Evolutionary conservation across 1,140 invertebrate species (phyloP).

Genomic region (Acyrthosiphon pisum): DNA sequence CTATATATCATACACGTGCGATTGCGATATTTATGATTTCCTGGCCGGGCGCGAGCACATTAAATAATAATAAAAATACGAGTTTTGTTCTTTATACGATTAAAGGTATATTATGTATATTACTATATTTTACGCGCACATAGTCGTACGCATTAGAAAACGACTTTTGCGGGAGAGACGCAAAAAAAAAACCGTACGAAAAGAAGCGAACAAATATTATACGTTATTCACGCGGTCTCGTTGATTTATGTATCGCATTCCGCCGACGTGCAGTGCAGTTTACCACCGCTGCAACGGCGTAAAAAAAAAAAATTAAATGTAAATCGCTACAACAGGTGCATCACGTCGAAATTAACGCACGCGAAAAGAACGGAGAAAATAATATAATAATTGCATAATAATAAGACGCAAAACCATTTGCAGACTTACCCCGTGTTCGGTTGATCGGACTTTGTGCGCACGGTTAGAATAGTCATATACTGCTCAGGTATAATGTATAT

Average conservation of each 20-base stretch:
- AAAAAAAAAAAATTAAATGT: neutral
- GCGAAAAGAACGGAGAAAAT: neutral
- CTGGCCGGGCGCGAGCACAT: neutral
- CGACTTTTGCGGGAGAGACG: neutral
- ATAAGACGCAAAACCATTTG: neutral
- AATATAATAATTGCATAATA: neutral
- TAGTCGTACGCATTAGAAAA: neutral
- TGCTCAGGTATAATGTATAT: neutral
- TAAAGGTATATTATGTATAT: neutral
- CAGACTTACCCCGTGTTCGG: constrained; percentile 2
- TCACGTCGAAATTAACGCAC: neutral
- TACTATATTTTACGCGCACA: neutral
- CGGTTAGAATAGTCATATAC: too few relatives aligned
- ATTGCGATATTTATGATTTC: constrained; percentile 52
- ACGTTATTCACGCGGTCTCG: neutral
- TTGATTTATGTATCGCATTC: constrained; percentile 21
- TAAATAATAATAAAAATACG: constrained; percentile 12
- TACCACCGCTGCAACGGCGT: neutral
- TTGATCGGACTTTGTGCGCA: neutral
- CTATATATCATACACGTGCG: neutral
- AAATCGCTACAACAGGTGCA: neutral
- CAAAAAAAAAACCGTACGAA: neutral
- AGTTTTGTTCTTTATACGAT: neutral
- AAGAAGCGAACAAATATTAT: neutral
- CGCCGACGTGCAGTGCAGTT: neutral